Percentiles rank a stretch among this genome's conserved stretches.
phyloP scores from a whole-genome alignment of 35 echinoderm and acorn worm species.

The Lytechinus variegatus region DNA sequence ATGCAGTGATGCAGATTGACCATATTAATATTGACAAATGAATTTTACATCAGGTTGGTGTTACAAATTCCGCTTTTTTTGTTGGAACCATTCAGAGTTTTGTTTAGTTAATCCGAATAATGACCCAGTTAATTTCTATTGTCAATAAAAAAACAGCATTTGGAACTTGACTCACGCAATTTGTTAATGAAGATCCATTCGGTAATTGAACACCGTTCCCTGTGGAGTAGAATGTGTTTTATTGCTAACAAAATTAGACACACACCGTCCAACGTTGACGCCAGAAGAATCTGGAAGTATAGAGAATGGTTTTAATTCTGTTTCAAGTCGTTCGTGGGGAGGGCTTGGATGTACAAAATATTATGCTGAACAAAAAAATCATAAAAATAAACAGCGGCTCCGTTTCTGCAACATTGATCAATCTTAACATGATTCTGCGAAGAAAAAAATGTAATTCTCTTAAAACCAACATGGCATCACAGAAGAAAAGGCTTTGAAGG shows the following conservation, averaged over 20 bases:
- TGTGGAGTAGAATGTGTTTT: background rate
- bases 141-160: background rate
- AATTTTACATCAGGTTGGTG: background rate
- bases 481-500: too few relatives aligned
- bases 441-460: too few relatives aligned
- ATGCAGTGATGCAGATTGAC: background rate
- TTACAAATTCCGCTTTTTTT: background rate
- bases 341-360: too few relatives aligned
- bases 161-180: background rate
- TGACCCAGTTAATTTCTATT: background rate
- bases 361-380: too few relatives aligned
- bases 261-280: background rate
- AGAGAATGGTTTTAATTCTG: too few relatives aligned
- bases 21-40: background rate
- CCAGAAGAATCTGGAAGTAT: too few relatives aligned
- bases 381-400: too few relatives aligned
- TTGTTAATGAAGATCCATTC: background rate
- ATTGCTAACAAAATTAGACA: background rate
- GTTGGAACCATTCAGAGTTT: background rate
- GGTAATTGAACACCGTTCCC: background rate
- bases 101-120: background rate
- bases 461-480: too few relatives aligned
- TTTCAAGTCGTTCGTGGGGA: too few relatives aligned
- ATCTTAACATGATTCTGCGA: too few relatives aligned
- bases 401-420: too few relatives aligned